These are phyloP conservation scores for Sisyra nigra DNA, from an alignment of 2,888 invertebrate species.

Conservation along the genomic window DNA sequence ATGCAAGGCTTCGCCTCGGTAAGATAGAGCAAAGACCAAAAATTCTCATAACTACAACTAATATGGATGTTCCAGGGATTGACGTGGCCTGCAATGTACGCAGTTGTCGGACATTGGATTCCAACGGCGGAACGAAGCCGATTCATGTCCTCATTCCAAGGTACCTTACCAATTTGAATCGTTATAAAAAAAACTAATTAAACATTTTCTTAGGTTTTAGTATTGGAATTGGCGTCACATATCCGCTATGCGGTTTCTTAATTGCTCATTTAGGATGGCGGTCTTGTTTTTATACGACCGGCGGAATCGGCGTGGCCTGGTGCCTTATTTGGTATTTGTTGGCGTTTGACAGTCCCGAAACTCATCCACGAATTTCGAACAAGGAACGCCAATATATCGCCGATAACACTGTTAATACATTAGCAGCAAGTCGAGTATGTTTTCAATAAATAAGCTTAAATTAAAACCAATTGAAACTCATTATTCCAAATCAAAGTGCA, in stretches of 20 bases:
- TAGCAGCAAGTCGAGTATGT: slow-evolving; percentile 26
- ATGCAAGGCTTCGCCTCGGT: slow-evolving; percentile 54
- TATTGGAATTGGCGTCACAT: slow-evolving; percentile 55
- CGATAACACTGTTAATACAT: slow-evolving; percentile 35
- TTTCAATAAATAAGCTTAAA: too few relatives aligned
- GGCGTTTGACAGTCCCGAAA: slow-evolving; percentile 49
- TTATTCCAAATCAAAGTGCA: too few relatives aligned
- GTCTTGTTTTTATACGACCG: slow-evolving; percentile 52
- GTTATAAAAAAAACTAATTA: slow-evolving; percentile 1
- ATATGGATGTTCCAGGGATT: slow-evolving; percentile 31
- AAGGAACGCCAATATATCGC: slow-evolving; percentile 49
- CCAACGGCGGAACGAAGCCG: slow-evolving; percentile 51
- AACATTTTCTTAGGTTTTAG: slow-evolving; percentile 45
- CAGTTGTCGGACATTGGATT: slow-evolving; percentile 55
- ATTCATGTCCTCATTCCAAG: slow-evolving; percentile 63
- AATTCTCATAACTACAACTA: not conserved
- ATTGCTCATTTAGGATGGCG: slow-evolving; percentile 52
- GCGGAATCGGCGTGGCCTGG: slow-evolving; percentile 44
- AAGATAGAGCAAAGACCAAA: slow-evolving; percentile 16
- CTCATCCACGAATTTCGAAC: slow-evolving; percentile 48
- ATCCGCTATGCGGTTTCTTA: slow-evolving; percentile 51
- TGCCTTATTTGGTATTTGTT: slow-evolving; percentile 50
- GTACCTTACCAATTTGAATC: slow-evolving; percentile 19
- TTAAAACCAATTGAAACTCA: too few relatives aligned
- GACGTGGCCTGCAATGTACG: slow-evolving; percentile 64